phyloP scores from a whole-genome alignment of 2,888 invertebrate genomes.

The Platynereis dumerilii region DNA sequence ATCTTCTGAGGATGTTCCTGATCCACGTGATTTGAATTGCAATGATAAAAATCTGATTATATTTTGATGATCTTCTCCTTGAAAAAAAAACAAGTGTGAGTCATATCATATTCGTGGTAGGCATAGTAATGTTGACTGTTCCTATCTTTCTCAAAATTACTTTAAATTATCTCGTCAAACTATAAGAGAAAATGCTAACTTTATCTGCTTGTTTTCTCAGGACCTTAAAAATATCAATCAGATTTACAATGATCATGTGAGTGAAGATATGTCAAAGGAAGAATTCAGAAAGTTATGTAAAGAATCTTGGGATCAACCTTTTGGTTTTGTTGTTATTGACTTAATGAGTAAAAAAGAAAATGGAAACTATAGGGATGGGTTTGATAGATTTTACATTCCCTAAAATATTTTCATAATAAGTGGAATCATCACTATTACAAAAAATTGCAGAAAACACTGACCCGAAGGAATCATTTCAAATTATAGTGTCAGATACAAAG shows the following conservation, averaged over 20 bases:
- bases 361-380: slow-evolving; percentile 8
- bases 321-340: slow-evolving; percentile 10
- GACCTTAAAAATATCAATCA: slow-evolving; percentile 15
- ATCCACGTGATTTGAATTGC: slow-evolving; percentile 15
- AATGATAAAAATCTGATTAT: slow-evolving; percentile 24
- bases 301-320: background rate
- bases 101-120: slow-evolving; percentile 10
- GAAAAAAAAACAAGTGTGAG: slow-evolving; percentile 15
- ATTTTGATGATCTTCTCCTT: slow-evolving; percentile 22
- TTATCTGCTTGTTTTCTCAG: slow-evolving; percentile 15
- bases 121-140: slow-evolving; percentile 13
- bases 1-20: slow-evolving; percentile 17
- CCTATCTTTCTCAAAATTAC: slow-evolving; percentile 25
- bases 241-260: slow-evolving; percentile 14
- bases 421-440: no score
- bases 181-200: slow-evolving; percentile 16
- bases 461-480: no score
- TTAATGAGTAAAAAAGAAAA: background rate
- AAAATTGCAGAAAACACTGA: no score
- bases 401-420: no score
- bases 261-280: background rate
- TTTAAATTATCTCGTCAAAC: slow-evolving; percentile 21
- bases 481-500: background rate
- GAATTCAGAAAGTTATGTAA: slow-evolving; percentile 8
- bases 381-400: slow-evolving; percentile 8